Evolutionary conservation across 2,888 invertebrate species (phyloP).

Genomic region (Aspidiotus destructor): DNA sequence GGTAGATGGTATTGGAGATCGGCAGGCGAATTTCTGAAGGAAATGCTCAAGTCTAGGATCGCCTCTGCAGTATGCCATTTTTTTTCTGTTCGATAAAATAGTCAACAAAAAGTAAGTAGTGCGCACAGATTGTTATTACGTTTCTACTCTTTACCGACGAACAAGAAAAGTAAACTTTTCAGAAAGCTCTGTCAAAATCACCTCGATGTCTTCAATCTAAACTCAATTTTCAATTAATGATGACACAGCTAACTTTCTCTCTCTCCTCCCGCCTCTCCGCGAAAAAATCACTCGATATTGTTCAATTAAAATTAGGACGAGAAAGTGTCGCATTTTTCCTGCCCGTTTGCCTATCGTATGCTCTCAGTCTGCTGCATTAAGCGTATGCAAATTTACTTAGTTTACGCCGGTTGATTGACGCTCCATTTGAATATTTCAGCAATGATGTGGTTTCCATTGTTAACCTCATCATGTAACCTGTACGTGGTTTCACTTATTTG

Average conservation of each 20-base stretch:
- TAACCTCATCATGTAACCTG: slow-evolving; percentile 17
- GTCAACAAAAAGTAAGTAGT: too few relatives aligned
- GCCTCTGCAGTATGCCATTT: too few relatives aligned
- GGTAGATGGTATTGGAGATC: too few relatives aligned
- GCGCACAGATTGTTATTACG: too few relatives aligned
- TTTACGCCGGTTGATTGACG: slow-evolving; percentile 14
- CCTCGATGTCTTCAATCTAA: too few relatives aligned
- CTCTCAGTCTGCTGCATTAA: slow-evolving; percentile 1
- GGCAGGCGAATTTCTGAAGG: too few relatives aligned
- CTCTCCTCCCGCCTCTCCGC: neutral
- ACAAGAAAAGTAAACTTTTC: too few relatives aligned
- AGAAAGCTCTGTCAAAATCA: too few relatives aligned
- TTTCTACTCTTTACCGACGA: too few relatives aligned
- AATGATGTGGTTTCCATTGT: slow-evolving; percentile 12
- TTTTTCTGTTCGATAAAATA: too few relatives aligned
- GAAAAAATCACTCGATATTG: neutral
- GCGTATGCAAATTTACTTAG: slow-evolving; percentile 9
- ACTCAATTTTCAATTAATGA: slow-evolving; percentile 13
- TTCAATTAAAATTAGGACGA: neutral
- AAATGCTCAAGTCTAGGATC: too few relatives aligned
- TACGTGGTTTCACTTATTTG: slow-evolving; percentile 11
- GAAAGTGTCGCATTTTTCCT: neutral
- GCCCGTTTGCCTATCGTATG: neutral
- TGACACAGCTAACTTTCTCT: slow-evolving; percentile 1
- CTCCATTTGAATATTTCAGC: slow-evolving; percentile 12